phyloP scores from a whole-genome alignment of 2,888 invertebrate genomes.

The Cataglyphis albicans region DNA sequence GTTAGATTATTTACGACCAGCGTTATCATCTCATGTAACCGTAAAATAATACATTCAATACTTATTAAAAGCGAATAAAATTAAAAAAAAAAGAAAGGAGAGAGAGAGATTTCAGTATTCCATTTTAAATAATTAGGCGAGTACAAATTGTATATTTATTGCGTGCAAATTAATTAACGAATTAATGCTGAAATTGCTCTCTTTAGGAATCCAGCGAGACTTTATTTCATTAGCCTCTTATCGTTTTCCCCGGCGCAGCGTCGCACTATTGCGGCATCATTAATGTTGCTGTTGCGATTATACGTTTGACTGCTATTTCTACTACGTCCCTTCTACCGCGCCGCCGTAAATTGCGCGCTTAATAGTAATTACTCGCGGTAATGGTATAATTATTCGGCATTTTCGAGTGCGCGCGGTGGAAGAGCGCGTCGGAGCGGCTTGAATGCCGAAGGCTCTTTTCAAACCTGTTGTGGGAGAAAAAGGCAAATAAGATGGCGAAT shows the following conservation, averaged over 20 bases:
- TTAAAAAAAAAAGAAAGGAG: neutral
- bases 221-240: slow-evolving; percentile 55
- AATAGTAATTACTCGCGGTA: slow-evolving; percentile 51
- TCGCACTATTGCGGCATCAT: slow-evolving; percentile 22
- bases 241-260: slow-evolving; percentile 35
- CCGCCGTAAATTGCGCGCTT: slow-evolving; percentile 43
- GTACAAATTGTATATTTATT: neutral
- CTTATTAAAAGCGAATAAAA: neutral
- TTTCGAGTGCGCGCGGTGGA: slow-evolving; percentile 34
- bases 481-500: slow-evolving; percentile 18
- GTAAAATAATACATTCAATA: neutral
- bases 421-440: slow-evolving; percentile 15
- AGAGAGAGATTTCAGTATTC: neutral
- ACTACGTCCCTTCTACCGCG: neutral
- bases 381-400: slow-evolving; percentile 54
- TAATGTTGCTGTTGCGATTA: slow-evolving; percentile 52
- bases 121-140: neutral
- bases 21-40: neutral
- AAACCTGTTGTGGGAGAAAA: slow-evolving; percentile 21
- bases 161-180: slow-evolving; percentile 12
- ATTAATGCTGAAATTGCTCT: slow-evolving; percentile 20
- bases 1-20: slow-evolving; percentile 4
- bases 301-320: slow-evolving; percentile 48
- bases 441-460: slow-evolving; percentile 50
- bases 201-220: slow-evolving; percentile 6